A percentile compares a stretch with the other conserved stretches of the same genome.
These are phyloP conservation scores for Mercenaria mercenaria DNA, from an alignment of 1,140 invertebrate genomes.

Conservation along the genomic window DNA sequence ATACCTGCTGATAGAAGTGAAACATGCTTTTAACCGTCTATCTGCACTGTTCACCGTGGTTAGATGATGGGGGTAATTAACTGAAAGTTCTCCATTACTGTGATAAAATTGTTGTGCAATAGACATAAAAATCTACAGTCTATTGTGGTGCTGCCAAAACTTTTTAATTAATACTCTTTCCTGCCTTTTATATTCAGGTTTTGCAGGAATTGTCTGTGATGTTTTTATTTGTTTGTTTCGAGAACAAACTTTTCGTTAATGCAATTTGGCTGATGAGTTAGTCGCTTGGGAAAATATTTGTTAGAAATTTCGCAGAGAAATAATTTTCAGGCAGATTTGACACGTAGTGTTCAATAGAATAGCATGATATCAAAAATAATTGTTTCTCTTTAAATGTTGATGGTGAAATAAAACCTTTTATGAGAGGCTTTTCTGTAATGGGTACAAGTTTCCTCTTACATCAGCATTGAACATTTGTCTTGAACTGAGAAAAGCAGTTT, in stretches of 20 bases:
- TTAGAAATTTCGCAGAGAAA: neutral
- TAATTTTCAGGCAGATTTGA: neutral
- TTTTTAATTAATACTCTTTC: neutral
- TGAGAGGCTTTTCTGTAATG: no score
- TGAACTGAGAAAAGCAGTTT: no score
- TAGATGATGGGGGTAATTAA: neutral
- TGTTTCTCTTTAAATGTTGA: no score
- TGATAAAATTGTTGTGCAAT: neutral
- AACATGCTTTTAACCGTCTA: no score
- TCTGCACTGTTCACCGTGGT: neutral
- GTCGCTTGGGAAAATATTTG: neutral
- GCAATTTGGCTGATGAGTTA: neutral
- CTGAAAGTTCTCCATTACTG: neutral
- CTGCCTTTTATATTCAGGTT: neutral
- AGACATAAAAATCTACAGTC: neutral
- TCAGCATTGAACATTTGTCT: no score
- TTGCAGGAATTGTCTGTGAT: neutral
- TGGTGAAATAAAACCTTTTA: no score
- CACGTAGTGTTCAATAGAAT: no score
- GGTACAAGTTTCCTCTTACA: no score
- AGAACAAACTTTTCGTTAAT: neutral
- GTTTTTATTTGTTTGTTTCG: neutral
- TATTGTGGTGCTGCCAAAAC: neutral
- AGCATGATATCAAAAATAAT: no score
- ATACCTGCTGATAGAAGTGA: no score